Conservation (phyloP, 2,888 invertebrate species). For the Drosophila borborema region DNA sequence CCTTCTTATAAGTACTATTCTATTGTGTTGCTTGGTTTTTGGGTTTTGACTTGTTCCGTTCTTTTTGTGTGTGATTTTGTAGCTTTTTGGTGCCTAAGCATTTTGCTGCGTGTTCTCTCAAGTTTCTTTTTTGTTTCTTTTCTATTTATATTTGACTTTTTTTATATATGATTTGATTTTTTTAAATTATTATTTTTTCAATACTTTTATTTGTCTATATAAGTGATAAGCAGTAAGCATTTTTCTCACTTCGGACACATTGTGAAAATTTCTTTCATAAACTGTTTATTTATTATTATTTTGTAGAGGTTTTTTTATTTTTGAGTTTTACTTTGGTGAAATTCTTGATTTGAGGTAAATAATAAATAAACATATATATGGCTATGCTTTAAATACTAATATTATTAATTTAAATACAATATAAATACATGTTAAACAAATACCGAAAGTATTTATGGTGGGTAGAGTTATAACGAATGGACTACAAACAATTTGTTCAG, state of each 20-base stretch:
- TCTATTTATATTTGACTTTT: constrained; percentile 3
- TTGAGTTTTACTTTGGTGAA: constrained; percentile 14
- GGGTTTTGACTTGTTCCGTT: constrained; percentile 56
- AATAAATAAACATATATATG: constrained; percentile 13
- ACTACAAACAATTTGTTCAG: constrained; percentile 41
- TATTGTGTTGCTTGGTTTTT: constrained; percentile 59
- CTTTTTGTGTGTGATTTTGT: constrained; percentile 67
- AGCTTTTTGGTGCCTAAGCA: constrained; percentile 80
- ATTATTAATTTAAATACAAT: constrained; percentile 20
- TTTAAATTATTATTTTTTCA: constrained; percentile 28
- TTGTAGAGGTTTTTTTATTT: not conserved
- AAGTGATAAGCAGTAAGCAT: constrained; percentile 52
- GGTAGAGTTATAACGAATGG: constrained; percentile 42
- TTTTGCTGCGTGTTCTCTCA: constrained; percentile 74
- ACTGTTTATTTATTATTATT: not conserved
- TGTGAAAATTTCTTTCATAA: constrained; percentile 14
- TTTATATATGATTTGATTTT: constrained; percentile 3
- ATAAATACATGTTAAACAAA: constrained; percentile 49
- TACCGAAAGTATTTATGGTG: constrained; percentile 51
- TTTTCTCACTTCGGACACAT: constrained; percentile 23
- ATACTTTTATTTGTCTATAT: constrained; percentile 23
- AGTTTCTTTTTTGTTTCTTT: constrained; percentile 45
- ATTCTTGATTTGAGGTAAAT: constrained; percentile 14
- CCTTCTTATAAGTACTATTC: constrained; percentile 52
- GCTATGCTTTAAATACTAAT: constrained; percentile 17